Evolutionary conservation across 2,797 vertebrate genomes (phyloP).

Genomic region (Lerista edwardsae): DNA sequence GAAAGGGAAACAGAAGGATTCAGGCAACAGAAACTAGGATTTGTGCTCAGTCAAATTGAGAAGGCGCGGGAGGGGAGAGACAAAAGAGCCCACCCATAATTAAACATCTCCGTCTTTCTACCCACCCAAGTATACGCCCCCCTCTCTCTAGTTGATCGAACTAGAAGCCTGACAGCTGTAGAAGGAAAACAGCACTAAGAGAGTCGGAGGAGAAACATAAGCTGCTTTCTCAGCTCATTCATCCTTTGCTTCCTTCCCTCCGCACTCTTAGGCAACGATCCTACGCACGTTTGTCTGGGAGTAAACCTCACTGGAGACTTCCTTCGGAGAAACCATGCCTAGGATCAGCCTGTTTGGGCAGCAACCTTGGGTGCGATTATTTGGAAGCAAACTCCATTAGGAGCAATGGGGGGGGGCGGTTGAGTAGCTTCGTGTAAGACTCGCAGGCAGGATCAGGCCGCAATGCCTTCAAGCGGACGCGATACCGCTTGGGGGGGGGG

Average conservation of each 20-base stretch:
- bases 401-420: background rate
- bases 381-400: background rate
- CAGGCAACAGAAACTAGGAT: background rate
- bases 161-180: background rate
- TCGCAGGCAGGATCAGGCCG: too few relatives aligned
- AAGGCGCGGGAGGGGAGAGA: background rate
- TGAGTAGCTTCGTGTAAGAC: background rate
- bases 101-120: background rate
- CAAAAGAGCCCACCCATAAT: background rate
- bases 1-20: constrained; percentile 26
- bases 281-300: background rate
- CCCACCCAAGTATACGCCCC: background rate
- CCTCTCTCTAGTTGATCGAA: background rate
- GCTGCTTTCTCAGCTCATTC: background rate
- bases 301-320: background rate
- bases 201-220: too few relatives aligned
- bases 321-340: background rate
- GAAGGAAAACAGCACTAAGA: too few relatives aligned
- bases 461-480: rapidly evolving
- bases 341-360: background rate
- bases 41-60: background rate
- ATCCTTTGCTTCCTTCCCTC: background rate
- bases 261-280: background rate
- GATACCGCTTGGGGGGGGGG: rapidly evolving
- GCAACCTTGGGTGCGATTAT: background rate